Percentiles rank a stretch among this genome's conserved stretches.
phyloP scores from a whole-genome alignment of 2,113 vertebrate genomes.

The Rhea pennata region DNA sequence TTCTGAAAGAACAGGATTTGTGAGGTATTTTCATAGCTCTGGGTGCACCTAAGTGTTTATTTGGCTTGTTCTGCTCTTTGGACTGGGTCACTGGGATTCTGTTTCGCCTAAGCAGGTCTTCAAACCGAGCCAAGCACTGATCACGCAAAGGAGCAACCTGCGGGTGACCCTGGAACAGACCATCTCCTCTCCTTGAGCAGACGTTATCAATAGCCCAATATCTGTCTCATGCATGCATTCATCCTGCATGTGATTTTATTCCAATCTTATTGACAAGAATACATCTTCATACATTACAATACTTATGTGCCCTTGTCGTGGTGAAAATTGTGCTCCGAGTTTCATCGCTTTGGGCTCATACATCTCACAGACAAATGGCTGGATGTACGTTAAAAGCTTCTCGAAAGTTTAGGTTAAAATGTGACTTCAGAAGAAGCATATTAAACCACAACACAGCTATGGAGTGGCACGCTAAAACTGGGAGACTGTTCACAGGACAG shows the following conservation, averaged over 20 bases:
- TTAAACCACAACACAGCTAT: not conserved
- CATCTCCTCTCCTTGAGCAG: conserved; percentile 40
- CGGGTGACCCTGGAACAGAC: conserved; percentile 31
- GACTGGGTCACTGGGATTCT: not conserved
- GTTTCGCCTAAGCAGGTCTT: not conserved
- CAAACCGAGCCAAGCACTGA: not conserved
- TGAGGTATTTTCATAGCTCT: not conserved
- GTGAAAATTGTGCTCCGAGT: not conserved
- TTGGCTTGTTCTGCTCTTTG: not conserved
- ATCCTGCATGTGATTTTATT: not conserved
- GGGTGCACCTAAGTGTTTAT: not conserved
- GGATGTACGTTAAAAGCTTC: not conserved
- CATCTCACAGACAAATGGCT: not conserved
- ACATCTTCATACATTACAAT: conserved; percentile 62
- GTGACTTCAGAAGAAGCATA: not conserved
- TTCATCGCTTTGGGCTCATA: not conserved
- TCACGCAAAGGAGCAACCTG: not conserved
- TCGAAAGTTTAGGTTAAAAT: not conserved
- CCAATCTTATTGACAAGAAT: conserved; percentile 48
- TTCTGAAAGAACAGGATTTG: not conserved
- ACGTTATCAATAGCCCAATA: not conserved
- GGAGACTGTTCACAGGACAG: not conserved
- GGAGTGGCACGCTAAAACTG: not conserved
- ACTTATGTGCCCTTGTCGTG: conserved; percentile 35
- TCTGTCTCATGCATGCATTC: conserved; percentile 41